Conservation (phyloP, 2,113 vertebrate species). For the Lynx canadensis region DNA sequence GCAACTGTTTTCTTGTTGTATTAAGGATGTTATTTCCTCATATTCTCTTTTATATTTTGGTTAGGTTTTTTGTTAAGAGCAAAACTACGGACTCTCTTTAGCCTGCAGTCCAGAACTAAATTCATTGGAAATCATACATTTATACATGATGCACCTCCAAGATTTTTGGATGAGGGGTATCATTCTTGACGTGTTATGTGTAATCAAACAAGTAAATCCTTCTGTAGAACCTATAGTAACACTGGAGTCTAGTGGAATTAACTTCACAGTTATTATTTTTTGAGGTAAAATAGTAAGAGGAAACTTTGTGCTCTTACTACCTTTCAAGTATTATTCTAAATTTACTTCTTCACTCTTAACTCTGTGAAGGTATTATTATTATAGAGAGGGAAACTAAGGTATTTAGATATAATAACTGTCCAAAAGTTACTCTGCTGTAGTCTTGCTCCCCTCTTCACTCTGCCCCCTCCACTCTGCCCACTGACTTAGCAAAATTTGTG, state of each 20-base stretch:
- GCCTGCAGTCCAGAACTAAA: slow-evolving; percentile 13
- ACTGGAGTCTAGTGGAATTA: neutral
- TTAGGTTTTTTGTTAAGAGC: neutral
- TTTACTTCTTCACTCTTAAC: slow-evolving; percentile 14
- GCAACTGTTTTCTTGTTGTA: neutral
- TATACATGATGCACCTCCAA: neutral
- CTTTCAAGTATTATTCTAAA: neutral
- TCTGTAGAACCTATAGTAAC: neutral
- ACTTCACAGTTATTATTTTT: neutral
- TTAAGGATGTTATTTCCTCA: slow-evolving; percentile 5
- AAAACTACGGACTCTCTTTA: neutral
- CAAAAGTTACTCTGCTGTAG: neutral
- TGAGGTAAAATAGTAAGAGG: neutral
- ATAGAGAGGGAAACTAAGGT: neutral
- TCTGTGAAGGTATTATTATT: neutral
- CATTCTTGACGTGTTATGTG: neutral
- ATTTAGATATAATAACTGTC: neutral
- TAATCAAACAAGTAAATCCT: slow-evolving; percentile 28
- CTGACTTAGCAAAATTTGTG: neutral
- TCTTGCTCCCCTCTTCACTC: neutral
- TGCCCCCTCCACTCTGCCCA: no score
- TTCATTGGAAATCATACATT: neutral
- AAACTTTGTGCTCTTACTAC: neutral
- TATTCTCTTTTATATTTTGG: neutral
- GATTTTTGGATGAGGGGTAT: neutral